Conservation (phyloP, 2,888 invertebrate genomes). For the Xestoiulus laeticollis region DNA sequence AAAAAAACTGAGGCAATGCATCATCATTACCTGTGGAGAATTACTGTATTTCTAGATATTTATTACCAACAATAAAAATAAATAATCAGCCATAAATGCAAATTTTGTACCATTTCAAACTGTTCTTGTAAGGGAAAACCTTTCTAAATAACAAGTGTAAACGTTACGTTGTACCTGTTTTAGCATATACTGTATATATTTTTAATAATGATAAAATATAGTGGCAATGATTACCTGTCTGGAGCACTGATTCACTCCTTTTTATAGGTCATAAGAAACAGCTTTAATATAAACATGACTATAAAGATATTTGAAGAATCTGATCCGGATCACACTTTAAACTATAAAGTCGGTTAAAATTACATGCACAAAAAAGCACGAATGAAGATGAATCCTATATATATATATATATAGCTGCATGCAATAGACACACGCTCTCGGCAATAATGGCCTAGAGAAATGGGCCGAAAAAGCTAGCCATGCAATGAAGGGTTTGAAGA, state of each 20-base stretch:
- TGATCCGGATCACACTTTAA: not conserved
- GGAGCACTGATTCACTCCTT: no score
- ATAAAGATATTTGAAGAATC: not conserved
- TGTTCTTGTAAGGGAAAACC: not conserved
- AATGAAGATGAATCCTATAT: not conserved
- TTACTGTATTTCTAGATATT: not conserved
- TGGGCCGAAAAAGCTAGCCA: constrained; percentile 37
- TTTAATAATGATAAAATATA: no score
- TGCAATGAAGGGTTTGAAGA: constrained; percentile 8
- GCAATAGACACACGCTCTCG: not conserved
- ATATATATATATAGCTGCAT: no score
- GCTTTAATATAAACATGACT: no score
- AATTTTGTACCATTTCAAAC: not conserved
- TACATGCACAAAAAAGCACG: not conserved
- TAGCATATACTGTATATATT: no score
- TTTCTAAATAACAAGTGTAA: not conserved
- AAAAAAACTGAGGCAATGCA: no score
- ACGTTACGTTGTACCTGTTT: not conserved
- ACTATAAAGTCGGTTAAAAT: not conserved
- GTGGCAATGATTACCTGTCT: no score
- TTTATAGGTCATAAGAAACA: no score
- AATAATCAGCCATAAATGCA: not conserved
- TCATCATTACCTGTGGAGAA: no score
- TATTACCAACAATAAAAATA: not conserved
- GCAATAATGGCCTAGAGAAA: not conserved